Base-by-base conservation (phyloP, 2,888 invertebrate species). In the Meganola albula region DNA sequence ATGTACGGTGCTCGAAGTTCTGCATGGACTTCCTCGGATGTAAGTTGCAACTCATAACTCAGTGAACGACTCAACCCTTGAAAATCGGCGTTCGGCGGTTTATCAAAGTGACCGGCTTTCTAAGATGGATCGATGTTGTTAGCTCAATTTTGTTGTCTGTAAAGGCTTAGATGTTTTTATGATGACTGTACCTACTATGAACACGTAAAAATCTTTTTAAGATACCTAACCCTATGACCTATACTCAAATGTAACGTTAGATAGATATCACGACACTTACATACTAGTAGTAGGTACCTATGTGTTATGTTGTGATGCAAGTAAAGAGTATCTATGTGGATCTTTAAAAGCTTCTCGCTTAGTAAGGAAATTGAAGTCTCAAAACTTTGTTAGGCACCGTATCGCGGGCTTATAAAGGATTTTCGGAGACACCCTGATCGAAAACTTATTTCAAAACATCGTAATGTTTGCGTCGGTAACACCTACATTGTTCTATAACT, bases 71-170 rank as follows among this genome's bases (percentile, higher is more conserved):
- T 58, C 57, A 50, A 59, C 53, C 62, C 65, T 71, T 63, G 58
- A 65, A 63, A 74, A 71, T 74, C 70, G 70, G 76, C 75, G 70
- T 71, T 72, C 68, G 64, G 65, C 53, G 70, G 66, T 72, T 73
- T 69, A 69, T 72, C 67, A 68, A 72, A 76, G 72, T 77, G 71
- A 74, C 74, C 59, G 72, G 74, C 71, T 74, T 73, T 63, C 56
- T 64, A 74, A 79, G 77, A 80, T 75, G 74, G 75, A 78, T 78
- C 69, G 76, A 74, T 66, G 78, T 79, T 80, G 80, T 82, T 79
- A 80, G 74, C 66, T 72, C 74, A 72, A 76, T 76, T 74, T 72
- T 65, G 67, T n/a, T n/a, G n/a, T n/a, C n/a, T n/a, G n/a, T n/a
- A n/a, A n/a, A 5, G 2, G 2, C 2, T 3, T 12, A 12, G n/a